Evolutionary conservation across 2,888 invertebrate species (phyloP).

Genomic region (Acleris emargana): DNA sequence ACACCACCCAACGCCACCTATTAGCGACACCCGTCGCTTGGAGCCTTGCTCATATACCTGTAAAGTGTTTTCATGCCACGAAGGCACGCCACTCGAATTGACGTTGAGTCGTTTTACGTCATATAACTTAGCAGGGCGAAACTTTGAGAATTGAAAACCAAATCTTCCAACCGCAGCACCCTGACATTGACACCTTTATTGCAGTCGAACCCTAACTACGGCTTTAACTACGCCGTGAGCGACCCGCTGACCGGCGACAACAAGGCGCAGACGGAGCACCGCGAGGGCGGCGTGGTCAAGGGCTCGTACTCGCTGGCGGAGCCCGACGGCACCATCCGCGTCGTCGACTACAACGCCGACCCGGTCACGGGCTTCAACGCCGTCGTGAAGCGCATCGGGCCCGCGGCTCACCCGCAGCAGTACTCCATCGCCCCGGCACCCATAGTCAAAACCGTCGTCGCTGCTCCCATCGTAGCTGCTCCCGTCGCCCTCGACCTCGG

Average conservation of each 20-base stretch:
- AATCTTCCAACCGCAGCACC: background rate
- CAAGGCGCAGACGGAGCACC: constrained; percentile 72
- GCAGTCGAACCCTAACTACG: constrained; percentile 72
- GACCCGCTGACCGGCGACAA: constrained; percentile 77
- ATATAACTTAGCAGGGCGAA: no score
- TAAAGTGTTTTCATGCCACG: no score
- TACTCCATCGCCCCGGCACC: constrained; percentile 40
- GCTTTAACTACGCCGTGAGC: constrained; percentile 78
- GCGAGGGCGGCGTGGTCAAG: constrained; percentile 73
- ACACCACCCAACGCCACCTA: no score
- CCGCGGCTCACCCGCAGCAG: constrained; percentile 64
- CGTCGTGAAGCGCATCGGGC: constrained; percentile 71
- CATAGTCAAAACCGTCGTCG: background rate
- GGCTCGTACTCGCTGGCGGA: constrained; percentile 76
- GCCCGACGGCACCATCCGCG: constrained; percentile 73
- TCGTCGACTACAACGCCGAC: constrained; percentile 75
- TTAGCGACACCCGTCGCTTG: no score
- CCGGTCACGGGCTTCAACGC: constrained; percentile 74
- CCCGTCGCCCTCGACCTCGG: constrained; percentile 41
- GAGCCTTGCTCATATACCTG: no score
- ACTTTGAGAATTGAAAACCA: no score
- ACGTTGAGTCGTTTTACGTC: no score
- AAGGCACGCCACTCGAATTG: no score
- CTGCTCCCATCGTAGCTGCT: constrained; percentile 38
- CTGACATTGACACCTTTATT: constrained; percentile 23